These are phyloP conservation scores for Drosophila diplacantha DNA, from an alignment of 2,888 invertebrate species.

Conservation along the genomic window DNA sequence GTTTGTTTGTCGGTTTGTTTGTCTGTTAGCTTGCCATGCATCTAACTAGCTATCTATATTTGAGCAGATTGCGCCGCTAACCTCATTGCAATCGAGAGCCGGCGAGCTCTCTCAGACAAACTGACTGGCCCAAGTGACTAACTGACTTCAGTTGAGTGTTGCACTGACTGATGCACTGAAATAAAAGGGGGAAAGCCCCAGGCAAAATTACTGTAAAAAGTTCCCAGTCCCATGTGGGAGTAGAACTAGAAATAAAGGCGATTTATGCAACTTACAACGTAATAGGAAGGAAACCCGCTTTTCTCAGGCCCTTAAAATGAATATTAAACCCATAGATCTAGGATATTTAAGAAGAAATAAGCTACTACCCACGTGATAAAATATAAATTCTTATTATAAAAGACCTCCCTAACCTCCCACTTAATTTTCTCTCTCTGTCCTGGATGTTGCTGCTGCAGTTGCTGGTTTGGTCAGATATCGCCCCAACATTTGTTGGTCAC, in stretches of 20 bases:
- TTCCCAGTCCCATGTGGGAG: background rate
- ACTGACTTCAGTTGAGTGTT: slow-evolving; percentile 20
- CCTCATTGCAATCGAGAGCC: slow-evolving; percentile 60
- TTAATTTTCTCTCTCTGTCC: slow-evolving; percentile 4
- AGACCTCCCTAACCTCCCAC: background rate
- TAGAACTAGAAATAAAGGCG: too few species aligned
- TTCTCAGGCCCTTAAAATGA: background rate
- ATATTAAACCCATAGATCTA: background rate
- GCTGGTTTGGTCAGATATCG: slow-evolving; percentile 59
- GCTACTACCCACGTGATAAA: too few species aligned
- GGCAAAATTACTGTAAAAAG: background rate
- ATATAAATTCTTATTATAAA: background rate
- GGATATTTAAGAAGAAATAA: background rate
- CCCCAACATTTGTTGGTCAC: slow-evolving; percentile 59
- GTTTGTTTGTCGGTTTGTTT: slow-evolving; percentile 29
- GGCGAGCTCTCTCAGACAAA: slow-evolving; percentile 49
- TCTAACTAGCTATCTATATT: slow-evolving; percentile 73
- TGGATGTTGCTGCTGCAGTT: slow-evolving; percentile 17
- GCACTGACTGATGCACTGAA: slow-evolving; percentile 1
- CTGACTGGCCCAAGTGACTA: slow-evolving; percentile 45
- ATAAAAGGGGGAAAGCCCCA: background rate
- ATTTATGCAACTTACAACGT: too few species aligned
- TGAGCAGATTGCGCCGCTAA: slow-evolving; percentile 73
- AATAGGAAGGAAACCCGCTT: background rate
- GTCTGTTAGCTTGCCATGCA: slow-evolving; percentile 37